A percentile compares a stretch with the other conserved stretches of the same genome.
Evolutionary conservation across 2,797 vertebrate genomes (phyloP).

Genomic region (Characodon lateralis): DNA sequence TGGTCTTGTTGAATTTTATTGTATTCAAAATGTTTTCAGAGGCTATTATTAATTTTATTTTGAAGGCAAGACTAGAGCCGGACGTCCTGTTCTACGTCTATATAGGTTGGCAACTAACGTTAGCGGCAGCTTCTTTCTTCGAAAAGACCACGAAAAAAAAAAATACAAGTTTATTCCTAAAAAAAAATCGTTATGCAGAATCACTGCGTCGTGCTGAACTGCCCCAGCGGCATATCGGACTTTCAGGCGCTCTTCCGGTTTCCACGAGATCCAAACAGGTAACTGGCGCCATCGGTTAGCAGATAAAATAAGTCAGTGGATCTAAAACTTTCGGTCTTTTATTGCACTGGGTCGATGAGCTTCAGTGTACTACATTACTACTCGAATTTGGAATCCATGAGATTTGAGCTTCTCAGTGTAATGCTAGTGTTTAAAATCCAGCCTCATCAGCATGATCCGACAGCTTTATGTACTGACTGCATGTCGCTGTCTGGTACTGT

Average conservation of each 20-base stretch:
- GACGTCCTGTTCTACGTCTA: neutral
- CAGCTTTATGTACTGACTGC: too few relatives aligned
- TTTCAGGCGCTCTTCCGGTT: conserved; percentile 84
- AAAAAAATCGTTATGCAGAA: conserved; percentile 73
- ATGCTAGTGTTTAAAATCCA: too few relatives aligned
- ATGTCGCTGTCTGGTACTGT: too few relatives aligned
- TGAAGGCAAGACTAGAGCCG: conserved; percentile 28
- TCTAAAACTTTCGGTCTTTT: neutral
- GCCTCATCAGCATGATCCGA: too few relatives aligned
- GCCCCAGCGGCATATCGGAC: conserved; percentile 67
- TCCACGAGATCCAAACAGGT: conserved; percentile 81
- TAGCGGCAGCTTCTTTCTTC: conserved; percentile 1
- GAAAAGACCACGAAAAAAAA: fast-evolving
- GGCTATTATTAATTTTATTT: conserved; percentile 33
- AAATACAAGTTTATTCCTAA: neutral
- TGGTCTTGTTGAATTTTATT: neutral
- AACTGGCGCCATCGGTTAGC: conserved; percentile 26
- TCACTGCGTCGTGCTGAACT: conserved; percentile 79
- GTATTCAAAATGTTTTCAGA: neutral
- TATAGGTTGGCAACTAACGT: neutral
- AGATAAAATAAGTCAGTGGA: neutral
- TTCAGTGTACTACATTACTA: too few relatives aligned
- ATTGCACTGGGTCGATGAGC: neutral
- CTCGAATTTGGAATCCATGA: neutral
- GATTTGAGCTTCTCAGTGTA: too few relatives aligned